Percentiles rank a stretch among this genome's conserved stretches.
Conservation (phyloP, 2,113 vertebrate genomes). For the Rhea pennata region DNA sequence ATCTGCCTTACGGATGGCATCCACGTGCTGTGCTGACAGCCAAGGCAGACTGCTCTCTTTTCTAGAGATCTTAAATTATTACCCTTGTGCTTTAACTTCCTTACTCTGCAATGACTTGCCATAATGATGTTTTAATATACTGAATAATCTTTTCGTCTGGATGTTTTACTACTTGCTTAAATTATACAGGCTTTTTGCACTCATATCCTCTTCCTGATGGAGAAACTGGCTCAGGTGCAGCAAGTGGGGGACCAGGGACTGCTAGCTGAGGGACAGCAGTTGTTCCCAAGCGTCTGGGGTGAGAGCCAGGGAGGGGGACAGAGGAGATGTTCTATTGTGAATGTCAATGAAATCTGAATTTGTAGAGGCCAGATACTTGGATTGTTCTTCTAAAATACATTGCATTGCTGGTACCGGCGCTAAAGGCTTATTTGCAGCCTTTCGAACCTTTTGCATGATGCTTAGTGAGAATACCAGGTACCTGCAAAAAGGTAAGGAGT, state of each 20-base stretch:
- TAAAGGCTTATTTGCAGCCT: background rate
- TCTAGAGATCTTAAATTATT: constrained; percentile 12
- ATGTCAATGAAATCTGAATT: background rate
- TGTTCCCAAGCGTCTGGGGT: background rate
- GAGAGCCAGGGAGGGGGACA: background rate
- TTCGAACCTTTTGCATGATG: background rate
- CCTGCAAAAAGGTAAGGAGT: background rate
- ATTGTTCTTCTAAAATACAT: background rate
- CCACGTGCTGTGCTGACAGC: background rate
- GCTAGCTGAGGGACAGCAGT: background rate
- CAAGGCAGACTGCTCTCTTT: background rate
- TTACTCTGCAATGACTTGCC: background rate
- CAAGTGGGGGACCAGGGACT: background rate
- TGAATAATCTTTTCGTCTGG: constrained; percentile 45
- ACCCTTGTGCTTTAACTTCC: constrained; percentile 21
- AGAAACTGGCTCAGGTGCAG: background rate
- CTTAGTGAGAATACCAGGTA: background rate
- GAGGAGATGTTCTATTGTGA: background rate
- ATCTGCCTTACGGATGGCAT: background rate
- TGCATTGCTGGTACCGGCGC: background rate
- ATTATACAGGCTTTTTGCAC: background rate
- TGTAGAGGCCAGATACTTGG: background rate
- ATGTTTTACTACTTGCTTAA: constrained; percentile 17
- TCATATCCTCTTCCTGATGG: background rate
- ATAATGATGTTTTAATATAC: constrained; percentile 21